A percentile compares a stretch with the other conserved stretches of the same genome.
Conservation (phyloP, 2,113 vertebrate genomes). For the Halcyon senegalensis region DNA sequence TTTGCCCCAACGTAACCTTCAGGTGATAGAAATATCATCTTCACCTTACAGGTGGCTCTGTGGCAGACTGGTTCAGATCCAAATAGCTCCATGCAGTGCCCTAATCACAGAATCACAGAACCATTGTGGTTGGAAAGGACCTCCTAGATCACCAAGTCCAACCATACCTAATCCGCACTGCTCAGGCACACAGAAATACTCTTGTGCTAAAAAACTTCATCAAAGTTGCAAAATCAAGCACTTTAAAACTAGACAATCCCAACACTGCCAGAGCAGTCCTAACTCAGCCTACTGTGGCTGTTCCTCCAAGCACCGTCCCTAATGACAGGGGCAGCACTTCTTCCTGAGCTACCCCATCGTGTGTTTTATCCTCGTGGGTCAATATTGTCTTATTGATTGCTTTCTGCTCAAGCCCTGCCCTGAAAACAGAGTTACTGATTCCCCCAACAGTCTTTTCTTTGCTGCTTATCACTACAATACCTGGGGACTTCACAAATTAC, state of each 20-base stretch:
- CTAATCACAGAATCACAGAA: not conserved
- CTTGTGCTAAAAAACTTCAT: not conserved
- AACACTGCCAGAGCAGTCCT: not conserved
- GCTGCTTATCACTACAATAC: not conserved
- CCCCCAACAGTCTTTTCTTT: not conserved
- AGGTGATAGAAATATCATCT: not conserved
- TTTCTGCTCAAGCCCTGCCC: not conserved
- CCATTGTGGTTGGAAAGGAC: too few species aligned
- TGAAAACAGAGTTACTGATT: conserved; percentile 5
- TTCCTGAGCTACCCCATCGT: not conserved
- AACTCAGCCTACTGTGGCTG: not conserved
- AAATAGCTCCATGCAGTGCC: not conserved
- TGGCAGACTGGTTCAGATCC: not conserved
- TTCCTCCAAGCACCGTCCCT: not conserved
- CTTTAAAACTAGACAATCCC: not conserved
- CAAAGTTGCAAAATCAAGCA: not conserved
- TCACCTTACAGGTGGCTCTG: not conserved
- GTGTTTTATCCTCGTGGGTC: not conserved
- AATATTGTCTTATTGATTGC: not conserved
- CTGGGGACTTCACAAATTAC: not conserved
- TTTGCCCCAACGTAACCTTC: not conserved
- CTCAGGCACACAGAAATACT: not conserved
- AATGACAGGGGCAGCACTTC: not conserved
- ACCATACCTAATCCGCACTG: not conserved
- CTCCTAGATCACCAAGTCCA: too few species aligned